Evolutionary conservation across 2,113 vertebrate species (phyloP).

Genomic region (Syngnathoides biaculeatus): DNA sequence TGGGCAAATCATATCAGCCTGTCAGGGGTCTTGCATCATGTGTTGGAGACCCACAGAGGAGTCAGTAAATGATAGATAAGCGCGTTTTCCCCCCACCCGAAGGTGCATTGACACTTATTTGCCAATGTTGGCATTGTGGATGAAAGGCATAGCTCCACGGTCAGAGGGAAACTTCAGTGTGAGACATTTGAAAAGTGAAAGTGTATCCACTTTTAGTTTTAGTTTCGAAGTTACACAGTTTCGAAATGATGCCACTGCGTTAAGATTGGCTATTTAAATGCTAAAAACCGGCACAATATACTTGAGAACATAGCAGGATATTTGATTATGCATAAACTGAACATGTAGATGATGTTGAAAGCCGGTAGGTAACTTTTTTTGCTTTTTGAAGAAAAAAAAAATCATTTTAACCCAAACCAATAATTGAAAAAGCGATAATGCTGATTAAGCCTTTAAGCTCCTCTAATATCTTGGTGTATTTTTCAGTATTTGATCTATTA

Average conservation of each 20-base stretch:
- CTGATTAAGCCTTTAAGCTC: too few relatives aligned
- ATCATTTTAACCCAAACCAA: too few relatives aligned
- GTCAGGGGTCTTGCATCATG: conserved; percentile 31
- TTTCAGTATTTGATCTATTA: too few relatives aligned
- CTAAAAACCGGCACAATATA: not conserved
- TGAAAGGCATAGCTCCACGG: not conserved
- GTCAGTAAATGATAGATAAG: conserved; percentile 56
- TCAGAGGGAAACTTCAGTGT: not conserved
- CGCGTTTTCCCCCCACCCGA: conserved; percentile 13
- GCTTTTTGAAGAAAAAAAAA: too few relatives aligned
- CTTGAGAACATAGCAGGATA: not conserved
- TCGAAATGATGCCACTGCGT: not conserved
- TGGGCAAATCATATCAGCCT: too few relatives aligned
- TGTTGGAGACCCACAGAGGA: conserved; percentile 8
- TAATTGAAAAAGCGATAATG: too few relatives aligned
- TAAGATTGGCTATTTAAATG: not conserved
- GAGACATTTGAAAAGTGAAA: conserved; percentile 1
- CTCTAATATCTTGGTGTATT: too few relatives aligned
- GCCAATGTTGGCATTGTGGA: not conserved
- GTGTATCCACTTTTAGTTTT: not conserved
- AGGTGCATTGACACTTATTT: not conserved
- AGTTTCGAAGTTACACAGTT: not conserved
- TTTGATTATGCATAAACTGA: too few relatives aligned
- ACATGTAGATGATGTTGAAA: too few relatives aligned
- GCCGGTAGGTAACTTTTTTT: too few relatives aligned